Evolutionary conservation across 2,888 invertebrate genomes (phyloP).

Genomic region (Lithodes maja): DNA sequence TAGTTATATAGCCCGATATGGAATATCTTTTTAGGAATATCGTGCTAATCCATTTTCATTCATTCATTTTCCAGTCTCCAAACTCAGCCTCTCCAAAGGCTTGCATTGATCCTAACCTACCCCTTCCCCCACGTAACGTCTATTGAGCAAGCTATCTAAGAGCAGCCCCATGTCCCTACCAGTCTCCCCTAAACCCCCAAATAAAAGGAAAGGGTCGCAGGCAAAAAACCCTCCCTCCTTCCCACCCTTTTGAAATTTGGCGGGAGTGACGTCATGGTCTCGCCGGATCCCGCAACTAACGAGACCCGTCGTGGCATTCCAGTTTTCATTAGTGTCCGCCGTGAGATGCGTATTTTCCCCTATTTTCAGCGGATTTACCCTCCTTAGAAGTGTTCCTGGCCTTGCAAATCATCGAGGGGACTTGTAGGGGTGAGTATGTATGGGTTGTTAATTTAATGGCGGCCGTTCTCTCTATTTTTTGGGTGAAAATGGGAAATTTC

Average conservation of each 20-base stretch:
- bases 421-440: constrained; percentile 16
- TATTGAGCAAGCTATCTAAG: too few species aligned
- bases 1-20: too few species aligned
- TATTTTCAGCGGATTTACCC: constrained; percentile 39
- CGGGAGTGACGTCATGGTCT: constrained; percentile 41
- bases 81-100: too few species aligned
- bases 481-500: constrained; percentile 63
- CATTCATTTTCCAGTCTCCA: too few species aligned
- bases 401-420: constrained; percentile 13
- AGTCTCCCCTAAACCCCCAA: too few species aligned
- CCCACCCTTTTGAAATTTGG: background rate
- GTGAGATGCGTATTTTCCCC: constrained; percentile 45
- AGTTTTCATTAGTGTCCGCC: constrained; percentile 47
- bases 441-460: background rate
- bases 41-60: too few species aligned
- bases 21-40: too few species aligned
- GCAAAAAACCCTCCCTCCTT: too few species aligned
- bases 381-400: constrained; percentile 20
- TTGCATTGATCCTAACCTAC: too few species aligned
- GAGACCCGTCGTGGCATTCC: constrained; percentile 37
- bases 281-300: constrained; percentile 44
- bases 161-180: too few species aligned
- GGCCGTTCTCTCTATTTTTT: constrained; percentile 59
- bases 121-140: too few species aligned
- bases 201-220: too few species aligned